phyloP scores from a whole-genome alignment of 2,888 invertebrate genomes.

The Erynnis tages region DNA sequence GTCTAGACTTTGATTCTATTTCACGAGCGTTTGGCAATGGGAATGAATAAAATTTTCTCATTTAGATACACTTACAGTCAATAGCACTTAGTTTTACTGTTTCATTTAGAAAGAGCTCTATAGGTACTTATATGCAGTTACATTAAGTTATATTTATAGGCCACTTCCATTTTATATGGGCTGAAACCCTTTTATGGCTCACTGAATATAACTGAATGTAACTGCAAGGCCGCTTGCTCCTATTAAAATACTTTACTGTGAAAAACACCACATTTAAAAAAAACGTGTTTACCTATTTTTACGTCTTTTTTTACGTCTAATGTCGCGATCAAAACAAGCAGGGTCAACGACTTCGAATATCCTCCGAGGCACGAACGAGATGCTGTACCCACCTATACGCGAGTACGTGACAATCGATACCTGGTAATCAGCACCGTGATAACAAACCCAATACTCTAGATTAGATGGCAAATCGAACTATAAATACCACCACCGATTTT shows the following conservation, averaged over 20 bases:
- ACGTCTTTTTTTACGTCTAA: no score
- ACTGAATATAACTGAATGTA: no score
- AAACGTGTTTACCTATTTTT: no score
- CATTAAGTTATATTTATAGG: no score
- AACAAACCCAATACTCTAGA: conserved; percentile 15
- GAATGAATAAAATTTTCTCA: conserved; percentile 4
- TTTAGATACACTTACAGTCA: neutral
- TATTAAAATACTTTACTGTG: no score
- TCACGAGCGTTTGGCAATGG: neutral
- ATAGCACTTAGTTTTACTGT: neutral
- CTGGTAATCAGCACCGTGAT: conserved; percentile 12
- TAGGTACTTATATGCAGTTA: no score
- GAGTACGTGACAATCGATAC: conserved; percentile 23
- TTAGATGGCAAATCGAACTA: conserved; percentile 15
- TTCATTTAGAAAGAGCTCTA: no score
- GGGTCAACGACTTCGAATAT: conserved; percentile 13
- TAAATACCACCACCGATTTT: conserved; percentile 2
- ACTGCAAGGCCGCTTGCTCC: no score
- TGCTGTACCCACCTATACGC: conserved; percentile 15
- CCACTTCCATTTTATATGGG: no score
- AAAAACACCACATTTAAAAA: no score
- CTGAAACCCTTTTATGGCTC: no score
- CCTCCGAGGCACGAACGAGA: conserved; percentile 18
- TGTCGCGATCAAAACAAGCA: conserved; percentile 11
- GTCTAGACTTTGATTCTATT: neutral